Conservation (phyloP, 2,797 vertebrate genomes). For the Pristis pectinata region DNA sequence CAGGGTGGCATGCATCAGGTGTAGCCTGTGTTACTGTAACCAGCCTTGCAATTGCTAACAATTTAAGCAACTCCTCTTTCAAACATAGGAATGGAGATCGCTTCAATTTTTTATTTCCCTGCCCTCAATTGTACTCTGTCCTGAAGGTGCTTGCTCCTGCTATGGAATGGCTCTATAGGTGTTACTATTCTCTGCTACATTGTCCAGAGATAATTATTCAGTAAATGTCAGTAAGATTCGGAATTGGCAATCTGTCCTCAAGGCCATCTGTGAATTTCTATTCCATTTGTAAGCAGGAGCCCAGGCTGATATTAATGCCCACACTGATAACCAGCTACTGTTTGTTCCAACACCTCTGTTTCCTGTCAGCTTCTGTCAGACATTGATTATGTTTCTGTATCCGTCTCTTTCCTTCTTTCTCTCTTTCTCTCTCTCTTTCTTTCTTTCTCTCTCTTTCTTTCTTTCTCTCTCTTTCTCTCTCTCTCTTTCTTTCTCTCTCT, state of each 20-base stretch:
- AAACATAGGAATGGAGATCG: neutral
- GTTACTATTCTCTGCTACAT: neutral
- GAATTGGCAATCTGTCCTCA: neutral
- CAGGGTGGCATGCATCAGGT: no score
- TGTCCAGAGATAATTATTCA: neutral
- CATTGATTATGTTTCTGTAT: constrained; percentile 1
- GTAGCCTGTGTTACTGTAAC: neutral
- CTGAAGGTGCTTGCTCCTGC: neutral
- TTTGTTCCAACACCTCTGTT: neutral
- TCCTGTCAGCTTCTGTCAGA: neutral
- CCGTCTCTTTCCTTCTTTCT: no score
- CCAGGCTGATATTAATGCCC: neutral
- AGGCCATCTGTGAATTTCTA: neutral
- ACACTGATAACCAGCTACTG: neutral
- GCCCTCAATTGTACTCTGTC: neutral
- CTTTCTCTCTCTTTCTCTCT: no score
- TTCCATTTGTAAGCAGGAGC: neutral
- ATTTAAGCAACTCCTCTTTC: neutral
- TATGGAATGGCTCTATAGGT: neutral
- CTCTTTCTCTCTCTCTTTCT: no score
- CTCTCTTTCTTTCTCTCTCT: no score
- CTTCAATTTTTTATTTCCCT: neutral
- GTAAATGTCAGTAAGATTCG: neutral
- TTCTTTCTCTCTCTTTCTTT: no score
- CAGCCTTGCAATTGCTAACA: neutral